A percentile compares a stretch with the other conserved stretches of the same genome.
phyloP scores from a whole-genome alignment of 1,140 invertebrate species.

The Drosophila melanica region DNA sequence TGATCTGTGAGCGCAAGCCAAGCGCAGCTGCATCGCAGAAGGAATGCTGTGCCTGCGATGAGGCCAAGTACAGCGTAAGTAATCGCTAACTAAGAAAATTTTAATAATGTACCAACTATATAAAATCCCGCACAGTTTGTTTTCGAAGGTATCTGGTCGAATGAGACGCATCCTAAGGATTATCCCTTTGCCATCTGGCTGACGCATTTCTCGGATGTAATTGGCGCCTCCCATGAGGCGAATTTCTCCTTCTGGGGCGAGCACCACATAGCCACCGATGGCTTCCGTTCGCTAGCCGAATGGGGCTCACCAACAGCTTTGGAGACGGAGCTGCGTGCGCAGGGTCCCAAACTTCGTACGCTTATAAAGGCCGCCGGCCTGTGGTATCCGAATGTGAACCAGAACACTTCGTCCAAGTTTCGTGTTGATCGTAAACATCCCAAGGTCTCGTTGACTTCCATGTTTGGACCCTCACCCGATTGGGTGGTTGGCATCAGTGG shows the following conservation, averaged over 20 bases:
- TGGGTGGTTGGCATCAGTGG: slow-evolving; percentile 97
- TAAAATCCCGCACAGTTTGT: slow-evolving; percentile 87
- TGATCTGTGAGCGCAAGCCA: slow-evolving; percentile 89
- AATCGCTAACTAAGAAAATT: background rate
- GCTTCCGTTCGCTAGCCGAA: slow-evolving; percentile 90
- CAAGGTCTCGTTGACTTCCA: slow-evolving; percentile 95
- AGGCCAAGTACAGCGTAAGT: slow-evolving; percentile 94
- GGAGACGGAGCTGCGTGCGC: slow-evolving; percentile 94
- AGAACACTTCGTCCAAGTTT: slow-evolving; percentile 93
- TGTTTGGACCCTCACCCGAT: slow-evolving; percentile 97
- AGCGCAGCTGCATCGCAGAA: slow-evolving; percentile 85
- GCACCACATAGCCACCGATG: slow-evolving; percentile 94
- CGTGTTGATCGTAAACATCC: slow-evolving; percentile 95
- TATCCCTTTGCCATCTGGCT: slow-evolving; percentile 95
- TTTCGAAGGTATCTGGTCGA: slow-evolving; percentile 98
- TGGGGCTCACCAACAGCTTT: slow-evolving; percentile 94
- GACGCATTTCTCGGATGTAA: slow-evolving; percentile 98
- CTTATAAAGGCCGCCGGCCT: slow-evolving; percentile 97
- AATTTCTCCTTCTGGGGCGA: slow-evolving; percentile 98
- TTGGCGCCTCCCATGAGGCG: slow-evolving; percentile 93
- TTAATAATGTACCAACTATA: background rate
- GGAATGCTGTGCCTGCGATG: slow-evolving; percentile 95
- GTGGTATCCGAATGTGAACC: slow-evolving; percentile 96
- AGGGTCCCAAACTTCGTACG: slow-evolving; percentile 92
- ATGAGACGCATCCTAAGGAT: slow-evolving; percentile 97